Percentiles rank a stretch among this genome's conserved stretches.
Evolutionary conservation across 2,888 invertebrate genomes (phyloP).

Genomic region (Doris montereyensis): DNA sequence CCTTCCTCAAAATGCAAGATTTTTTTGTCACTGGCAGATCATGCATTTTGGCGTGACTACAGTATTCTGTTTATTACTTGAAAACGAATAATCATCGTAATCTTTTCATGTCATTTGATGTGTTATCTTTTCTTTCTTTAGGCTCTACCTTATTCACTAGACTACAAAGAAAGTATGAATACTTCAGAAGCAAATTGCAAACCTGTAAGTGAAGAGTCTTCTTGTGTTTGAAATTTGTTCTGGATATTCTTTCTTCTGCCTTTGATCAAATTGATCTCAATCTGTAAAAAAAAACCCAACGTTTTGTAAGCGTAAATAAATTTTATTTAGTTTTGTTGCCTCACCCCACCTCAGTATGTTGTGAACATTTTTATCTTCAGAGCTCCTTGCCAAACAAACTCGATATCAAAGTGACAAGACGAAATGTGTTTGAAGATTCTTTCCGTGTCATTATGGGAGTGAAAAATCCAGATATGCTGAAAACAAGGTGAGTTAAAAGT

Average conservation of each 20-base stretch:
- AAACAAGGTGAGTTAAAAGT: too few relatives aligned
- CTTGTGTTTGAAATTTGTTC: not conserved
- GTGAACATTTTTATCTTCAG: constrained; percentile 75
- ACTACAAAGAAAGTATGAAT: constrained; percentile 99
- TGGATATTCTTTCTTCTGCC: not conserved
- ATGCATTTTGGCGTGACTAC: too few relatives aligned
- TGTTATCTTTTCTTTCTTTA: constrained; percentile 69
- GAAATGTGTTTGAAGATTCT: constrained; percentile 96
- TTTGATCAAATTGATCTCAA: too few relatives aligned
- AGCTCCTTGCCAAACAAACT: constrained; percentile 97
- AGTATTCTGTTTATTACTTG: too few relatives aligned
- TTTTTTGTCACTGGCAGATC: too few relatives aligned
- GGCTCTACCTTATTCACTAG: constrained; percentile 98
- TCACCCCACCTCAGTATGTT: too few relatives aligned
- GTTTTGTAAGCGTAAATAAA: too few relatives aligned
- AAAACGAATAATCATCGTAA: too few relatives aligned
- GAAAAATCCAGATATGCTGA: constrained; percentile 90
- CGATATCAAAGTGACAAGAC: constrained; percentile 91
- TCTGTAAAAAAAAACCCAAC: too few relatives aligned
- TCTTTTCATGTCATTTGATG: too few relatives aligned
- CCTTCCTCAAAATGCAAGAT: too few relatives aligned
- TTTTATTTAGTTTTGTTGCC: too few relatives aligned
- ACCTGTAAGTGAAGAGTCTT: constrained; percentile 75
- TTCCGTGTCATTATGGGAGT: constrained; percentile 95
- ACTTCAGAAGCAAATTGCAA: constrained; percentile 95